A percentile compares a stretch with the other conserved stretches of the same genome.
Evolutionary conservation across 1,140 invertebrate species (phyloP).

Genomic region (Trichonephila inaurata): DNA sequence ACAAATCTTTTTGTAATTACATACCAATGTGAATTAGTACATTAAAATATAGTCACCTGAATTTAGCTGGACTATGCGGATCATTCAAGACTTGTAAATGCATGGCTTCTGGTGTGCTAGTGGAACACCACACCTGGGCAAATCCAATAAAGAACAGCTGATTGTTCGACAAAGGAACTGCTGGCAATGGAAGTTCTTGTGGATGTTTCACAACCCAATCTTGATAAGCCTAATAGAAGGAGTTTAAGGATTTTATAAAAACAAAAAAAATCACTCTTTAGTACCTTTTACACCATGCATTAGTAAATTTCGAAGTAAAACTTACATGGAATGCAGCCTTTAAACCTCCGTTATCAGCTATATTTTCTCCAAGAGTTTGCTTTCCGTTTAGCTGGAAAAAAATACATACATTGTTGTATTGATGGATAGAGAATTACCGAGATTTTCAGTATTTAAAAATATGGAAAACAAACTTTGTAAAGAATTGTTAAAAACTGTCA

Average conservation of each 20-base stretch:
- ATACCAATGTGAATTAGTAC: no score
- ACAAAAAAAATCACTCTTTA: not conserved
- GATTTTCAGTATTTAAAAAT: no score
- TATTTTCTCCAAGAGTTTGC: conserved; percentile 91
- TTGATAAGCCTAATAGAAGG: conserved; percentile 85
- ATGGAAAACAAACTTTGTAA: no score
- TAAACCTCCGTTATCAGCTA: conserved; percentile 95
- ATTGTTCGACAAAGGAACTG: conserved; percentile 90
- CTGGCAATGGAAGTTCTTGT: conserved; percentile 87
- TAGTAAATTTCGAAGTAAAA: conserved; percentile 24
- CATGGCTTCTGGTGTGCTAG: conserved; percentile 78
- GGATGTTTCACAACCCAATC: conserved; percentile 82
- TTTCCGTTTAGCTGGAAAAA: conserved; percentile 86
- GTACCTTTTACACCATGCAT: not conserved
- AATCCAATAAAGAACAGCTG: conserved; percentile 96
- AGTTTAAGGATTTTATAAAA: not conserved
- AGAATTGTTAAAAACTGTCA: no score
- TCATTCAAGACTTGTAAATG: conserved; percentile 78
- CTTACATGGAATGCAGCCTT: conserved; percentile 91
- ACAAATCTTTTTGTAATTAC: no score
- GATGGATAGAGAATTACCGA: no score
- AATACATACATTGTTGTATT: not conserved
- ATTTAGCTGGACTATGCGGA: conserved; percentile 77
- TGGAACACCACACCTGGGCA: conserved; percentile 85
- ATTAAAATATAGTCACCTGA: conserved; percentile 45